phyloP scores from a whole-genome alignment of 2,113 vertebrate genomes.

The Microcebus griseorufus region DNA sequence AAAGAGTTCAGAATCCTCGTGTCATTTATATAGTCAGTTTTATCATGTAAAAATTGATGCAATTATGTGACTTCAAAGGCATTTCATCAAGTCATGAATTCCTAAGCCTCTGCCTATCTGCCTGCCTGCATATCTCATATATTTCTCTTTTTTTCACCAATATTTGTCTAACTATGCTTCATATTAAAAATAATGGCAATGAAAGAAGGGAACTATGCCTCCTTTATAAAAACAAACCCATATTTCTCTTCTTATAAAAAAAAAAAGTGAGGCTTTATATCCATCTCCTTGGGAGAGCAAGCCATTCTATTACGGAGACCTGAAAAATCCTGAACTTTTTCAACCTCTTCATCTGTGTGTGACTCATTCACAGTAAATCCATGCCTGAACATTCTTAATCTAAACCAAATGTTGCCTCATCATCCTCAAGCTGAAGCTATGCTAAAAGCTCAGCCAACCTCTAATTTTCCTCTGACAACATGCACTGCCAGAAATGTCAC shows the following conservation, averaged over 20 bases:
- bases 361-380: slow-evolving; percentile 44
- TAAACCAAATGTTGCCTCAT: slow-evolving; percentile 51
- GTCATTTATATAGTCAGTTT: background rate
- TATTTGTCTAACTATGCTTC: background rate
- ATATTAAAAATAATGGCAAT: background rate
- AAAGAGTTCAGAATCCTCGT: background rate
- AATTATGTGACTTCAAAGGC: background rate
- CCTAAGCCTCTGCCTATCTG: background rate
- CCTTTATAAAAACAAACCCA: background rate
- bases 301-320: slow-evolving; percentile 16
- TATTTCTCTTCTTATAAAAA: background rate
- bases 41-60: background rate
- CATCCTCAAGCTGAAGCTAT: background rate
- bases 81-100: background rate
- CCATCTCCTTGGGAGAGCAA: background rate
- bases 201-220: background rate
- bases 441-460: background rate
- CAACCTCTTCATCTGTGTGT: background rate
- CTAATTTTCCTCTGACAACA: background rate
- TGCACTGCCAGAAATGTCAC: background rate
- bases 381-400: background rate
- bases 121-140: background rate
- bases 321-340: background rate
- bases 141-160: background rate
- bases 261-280: background rate